Evolutionary conservation across 1,140 invertebrate species (phyloP).

Genomic region (Drosophila eugracilis): DNA sequence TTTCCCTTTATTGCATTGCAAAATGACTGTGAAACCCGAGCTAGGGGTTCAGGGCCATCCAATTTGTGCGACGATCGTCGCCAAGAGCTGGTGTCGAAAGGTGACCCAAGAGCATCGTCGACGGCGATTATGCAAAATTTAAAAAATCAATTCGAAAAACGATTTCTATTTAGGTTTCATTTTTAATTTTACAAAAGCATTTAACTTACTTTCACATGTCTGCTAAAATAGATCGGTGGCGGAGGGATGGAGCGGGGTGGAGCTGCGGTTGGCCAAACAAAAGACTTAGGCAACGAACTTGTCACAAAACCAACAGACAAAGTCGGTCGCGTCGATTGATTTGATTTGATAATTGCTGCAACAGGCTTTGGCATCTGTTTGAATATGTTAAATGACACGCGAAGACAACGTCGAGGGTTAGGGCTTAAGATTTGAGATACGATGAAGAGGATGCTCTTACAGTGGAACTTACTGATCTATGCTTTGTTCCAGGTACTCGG

Average conservation of each 20-base stretch:
- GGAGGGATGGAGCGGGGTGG: background rate
- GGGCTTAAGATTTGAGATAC: background rate
- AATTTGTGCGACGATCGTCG: conserved; percentile 13
- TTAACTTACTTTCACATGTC: conserved; percentile 77
- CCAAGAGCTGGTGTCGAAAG: conserved; percentile 33
- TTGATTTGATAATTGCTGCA: conserved; percentile 77
- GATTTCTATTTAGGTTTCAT: conserved; percentile 81
- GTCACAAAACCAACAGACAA: conserved; percentile 72
- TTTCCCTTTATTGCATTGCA: conserved; percentile 48
- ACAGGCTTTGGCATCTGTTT: conserved; percentile 58
- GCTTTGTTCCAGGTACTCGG: conserved; percentile 88
- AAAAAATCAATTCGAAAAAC: conserved; percentile 57
- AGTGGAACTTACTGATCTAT: conserved; percentile 1
- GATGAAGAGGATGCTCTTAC: conserved; percentile 17
- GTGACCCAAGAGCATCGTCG: conserved; percentile 41
- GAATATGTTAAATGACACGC: conserved; percentile 48
- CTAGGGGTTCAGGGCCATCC: conserved; percentile 50
- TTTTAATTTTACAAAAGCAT: conserved; percentile 65
- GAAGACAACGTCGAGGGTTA: background rate
- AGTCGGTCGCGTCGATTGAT: conserved; percentile 53
- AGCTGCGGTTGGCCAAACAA: conserved; percentile 47
- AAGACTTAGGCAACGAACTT: conserved; percentile 81
- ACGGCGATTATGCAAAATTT: conserved; percentile 45
- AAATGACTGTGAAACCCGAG: conserved; percentile 28
- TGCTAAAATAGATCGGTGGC: conserved; percentile 18